Base-by-base conservation (phyloP, 2,888 invertebrate species). In the Eumacrocentrus americanus region DNA sequence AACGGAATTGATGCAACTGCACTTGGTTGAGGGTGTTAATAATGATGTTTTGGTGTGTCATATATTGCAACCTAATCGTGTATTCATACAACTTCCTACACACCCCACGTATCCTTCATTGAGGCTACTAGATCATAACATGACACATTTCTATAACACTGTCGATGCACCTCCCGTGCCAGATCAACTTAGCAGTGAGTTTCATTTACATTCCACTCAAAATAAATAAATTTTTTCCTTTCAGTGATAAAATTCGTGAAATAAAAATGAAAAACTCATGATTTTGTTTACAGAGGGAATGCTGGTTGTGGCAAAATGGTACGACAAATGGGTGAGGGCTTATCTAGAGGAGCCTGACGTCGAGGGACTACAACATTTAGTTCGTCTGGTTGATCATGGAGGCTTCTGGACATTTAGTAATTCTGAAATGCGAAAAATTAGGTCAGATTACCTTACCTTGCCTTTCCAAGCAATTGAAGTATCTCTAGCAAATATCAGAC, bases 391-490 rank as follows among this genome's bases (percentile, higher is more conserved):
- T 52, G 99, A 99, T 83, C 95, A 94, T 74, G 99, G 99, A 50
- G 98, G 98, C 52, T 98, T 92, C 81, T 88, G 90, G 74, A 87
- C 87, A 61, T 86, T 96, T 57, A 88, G 89, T 71, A 89, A 90
- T 69, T 84, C 87, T 58, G 86, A 88, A 68, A 87, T 98, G 76
- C 89, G 94, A 77, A 96, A 98, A 84, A 96, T 99, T 70, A 88
- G 95, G 72, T 90, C 90, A 56, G 97, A 98, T 82, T 97, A 95
- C 81, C 90, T 97, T 87, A 85, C 89, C 60, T 85, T 98, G 80
- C 98, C 98, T 55, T 98, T 98, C 88, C 98, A 98, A 87, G 95
- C 98, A 60, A 91, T 94, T 50, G 98, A 99, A 84, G 95, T 97
- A 78, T 88, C 91, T 79, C 84, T 99, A 75, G 94, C 94, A n/a